phyloP scores from a whole-genome alignment of 2,113 vertebrate species.

The Tragelaphus buxtoni region DNA sequence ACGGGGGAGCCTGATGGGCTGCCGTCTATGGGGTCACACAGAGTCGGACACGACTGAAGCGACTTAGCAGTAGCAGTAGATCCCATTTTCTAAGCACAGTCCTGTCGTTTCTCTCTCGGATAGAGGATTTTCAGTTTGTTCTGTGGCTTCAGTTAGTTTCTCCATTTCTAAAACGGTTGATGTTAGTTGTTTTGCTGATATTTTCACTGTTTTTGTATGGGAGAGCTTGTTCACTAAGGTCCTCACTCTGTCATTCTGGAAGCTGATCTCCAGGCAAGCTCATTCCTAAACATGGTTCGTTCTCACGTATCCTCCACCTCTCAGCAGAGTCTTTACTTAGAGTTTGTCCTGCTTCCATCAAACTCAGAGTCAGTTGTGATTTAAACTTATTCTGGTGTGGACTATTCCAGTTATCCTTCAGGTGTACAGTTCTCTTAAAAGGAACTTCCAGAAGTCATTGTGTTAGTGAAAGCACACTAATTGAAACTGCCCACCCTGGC shows the following conservation, averaged over 20 bases:
- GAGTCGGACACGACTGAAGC: no score
- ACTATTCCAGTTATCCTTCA: background rate
- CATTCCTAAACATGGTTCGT: background rate
- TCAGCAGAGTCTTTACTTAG: background rate
- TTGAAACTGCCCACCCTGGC: background rate
- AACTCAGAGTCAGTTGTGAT: background rate
- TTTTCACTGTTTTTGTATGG: background rate
- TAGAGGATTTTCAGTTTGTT: background rate
- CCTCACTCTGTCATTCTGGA: background rate
- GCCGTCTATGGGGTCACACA: no score
- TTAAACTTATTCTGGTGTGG: background rate
- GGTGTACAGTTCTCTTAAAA: background rate
- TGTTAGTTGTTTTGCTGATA: background rate
- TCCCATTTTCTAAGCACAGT: background rate
- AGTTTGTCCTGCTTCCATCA: background rate
- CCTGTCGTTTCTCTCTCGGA: background rate
- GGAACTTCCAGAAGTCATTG: background rate
- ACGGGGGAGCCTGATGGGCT: no score
- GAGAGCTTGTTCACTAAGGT: background rate
- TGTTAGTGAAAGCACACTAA: background rate
- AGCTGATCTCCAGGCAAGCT: background rate
- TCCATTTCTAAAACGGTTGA: background rate
- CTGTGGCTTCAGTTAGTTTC: background rate
- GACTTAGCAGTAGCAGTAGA: background rate
- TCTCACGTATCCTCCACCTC: background rate